Conservation (phyloP, 2,113 vertebrate genomes). For the Spheniscus mendiculus region DNA sequence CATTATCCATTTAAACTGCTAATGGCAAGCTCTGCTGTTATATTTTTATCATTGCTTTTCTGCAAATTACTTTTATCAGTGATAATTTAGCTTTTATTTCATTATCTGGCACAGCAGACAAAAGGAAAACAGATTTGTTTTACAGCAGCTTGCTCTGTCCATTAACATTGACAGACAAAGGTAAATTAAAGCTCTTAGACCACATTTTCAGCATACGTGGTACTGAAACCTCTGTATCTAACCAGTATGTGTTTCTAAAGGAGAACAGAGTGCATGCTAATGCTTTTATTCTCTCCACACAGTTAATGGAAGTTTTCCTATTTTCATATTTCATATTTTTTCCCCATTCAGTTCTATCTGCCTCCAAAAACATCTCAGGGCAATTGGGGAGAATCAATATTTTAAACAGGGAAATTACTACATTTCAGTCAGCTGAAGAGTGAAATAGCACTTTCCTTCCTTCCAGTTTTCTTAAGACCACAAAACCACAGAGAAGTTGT, state of each 20-base stretch:
- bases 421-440: constrained; percentile 33
- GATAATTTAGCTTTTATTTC: constrained; percentile 79
- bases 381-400: background rate
- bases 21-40: constrained; percentile 72
- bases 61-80: constrained; percentile 76
- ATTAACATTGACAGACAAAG: constrained; percentile 69
- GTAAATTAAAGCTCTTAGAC: constrained; percentile 59
- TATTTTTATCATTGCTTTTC: constrained; percentile 71
- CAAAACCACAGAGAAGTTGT: constrained; percentile 27
- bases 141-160: constrained; percentile 63
- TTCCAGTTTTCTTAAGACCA: constrained; percentile 14
- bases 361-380: background rate
- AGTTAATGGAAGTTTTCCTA: background rate
- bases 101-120: constrained; percentile 74
- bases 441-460: constrained; percentile 17
- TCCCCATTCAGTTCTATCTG: background rate
- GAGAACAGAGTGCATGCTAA: background rate
- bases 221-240: constrained; percentile 7
- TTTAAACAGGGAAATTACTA: constrained; percentile 28
- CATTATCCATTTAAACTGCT: constrained; percentile 70
- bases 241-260: background rate
- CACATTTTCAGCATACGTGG: constrained; percentile 39
- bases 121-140: constrained; percentile 72
- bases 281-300: background rate
- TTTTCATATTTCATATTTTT: background rate